Evolutionary conservation across 1,140 invertebrate genomes (phyloP).

Genomic region (Radopholus similis): DNA sequence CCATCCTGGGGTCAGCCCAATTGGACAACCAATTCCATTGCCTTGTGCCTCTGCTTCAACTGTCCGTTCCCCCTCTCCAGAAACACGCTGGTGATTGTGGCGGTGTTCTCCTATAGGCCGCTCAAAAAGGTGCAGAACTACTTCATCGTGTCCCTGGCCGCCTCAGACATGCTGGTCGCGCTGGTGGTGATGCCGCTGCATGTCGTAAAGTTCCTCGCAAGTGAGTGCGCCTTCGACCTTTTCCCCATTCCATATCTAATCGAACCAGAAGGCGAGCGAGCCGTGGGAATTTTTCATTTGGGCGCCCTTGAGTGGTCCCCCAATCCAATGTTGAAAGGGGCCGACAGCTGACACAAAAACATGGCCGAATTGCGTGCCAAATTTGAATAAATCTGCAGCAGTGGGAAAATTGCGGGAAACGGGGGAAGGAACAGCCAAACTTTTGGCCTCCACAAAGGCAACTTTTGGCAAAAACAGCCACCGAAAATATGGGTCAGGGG

Average conservation of each 20-base stretch:
- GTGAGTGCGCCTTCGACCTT: constrained; percentile 39
- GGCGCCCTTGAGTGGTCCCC: background rate
- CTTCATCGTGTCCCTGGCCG: constrained; percentile 91
- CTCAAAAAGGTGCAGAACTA: constrained; percentile 96
- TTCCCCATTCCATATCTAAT: too few species aligned
- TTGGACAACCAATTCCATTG: too few species aligned
- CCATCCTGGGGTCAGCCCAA: constrained; percentile 32
- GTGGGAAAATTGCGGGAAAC: background rate
- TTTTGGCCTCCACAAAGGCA: background rate
- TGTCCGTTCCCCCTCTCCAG: constrained; percentile 71
- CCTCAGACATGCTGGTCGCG: constrained; percentile 94
- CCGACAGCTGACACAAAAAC: background rate
- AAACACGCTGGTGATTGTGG: constrained; percentile 80
- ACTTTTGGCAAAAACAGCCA: background rate
- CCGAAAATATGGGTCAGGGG: too few species aligned
- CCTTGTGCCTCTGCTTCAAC: background rate
- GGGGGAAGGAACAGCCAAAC: background rate
- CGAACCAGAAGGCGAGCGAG: too few species aligned
- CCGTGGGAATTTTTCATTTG: background rate
- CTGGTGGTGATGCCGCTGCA: constrained; percentile 92
- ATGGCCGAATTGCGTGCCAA: background rate
- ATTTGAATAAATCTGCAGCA: background rate
- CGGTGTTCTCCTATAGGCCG: constrained; percentile 90
- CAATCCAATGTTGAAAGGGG: background rate
- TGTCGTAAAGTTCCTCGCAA: constrained; percentile 80